Base-by-base conservation (phyloP, 2,888 invertebrate species). In the Dryomyza anilis region DNA sequence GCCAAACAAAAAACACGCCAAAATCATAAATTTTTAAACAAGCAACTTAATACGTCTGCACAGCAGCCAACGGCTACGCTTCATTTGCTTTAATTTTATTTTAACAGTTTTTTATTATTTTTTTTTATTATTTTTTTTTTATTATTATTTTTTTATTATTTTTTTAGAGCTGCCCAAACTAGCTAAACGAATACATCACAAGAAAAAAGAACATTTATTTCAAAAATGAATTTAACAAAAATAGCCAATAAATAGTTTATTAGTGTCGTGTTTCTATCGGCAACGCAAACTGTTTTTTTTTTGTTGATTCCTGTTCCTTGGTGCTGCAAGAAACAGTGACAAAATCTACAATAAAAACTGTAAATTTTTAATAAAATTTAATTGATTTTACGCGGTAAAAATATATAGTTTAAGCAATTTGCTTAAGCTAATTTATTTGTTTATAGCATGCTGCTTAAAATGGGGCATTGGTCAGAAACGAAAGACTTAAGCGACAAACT, bases 1-100 rank as follows among this genome's bases (percentile, higher is more conserved):
- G 48, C 16, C 33, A 30, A 60, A 21, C 50, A 50, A n/a, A n/a
- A n/a, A n/a, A n/a, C n/a, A n/a, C n/a, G n/a, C n/a, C n/a, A n/a
- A 58, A 46, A 33, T 59, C 59, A 59, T 59, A 59, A 59, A 59
- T 48, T 59, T 30, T 46, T 46, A 19, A 59, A 59, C 39, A 21
- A 27, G 46, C 45, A 46, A 59, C 59, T 59, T 59, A 59, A 59
- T 59, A n/a, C n/a, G n/a, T n/a, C n/a, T n/a, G n/a, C n/a, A n/a
- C n/a, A n/a, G n/a, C n/a, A n/a, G n/a, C n/a, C n/a, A n/a, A n/a
- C n/a, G n/a, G n/a, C n/a, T n/a, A n/a, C n/a, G n/a, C n/a, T n/a
- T n/a, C n/a, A n/a, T n/a, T n/a, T n/a, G n/a, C n/a, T n/a, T n/a
- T n/a, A n/a, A n/a, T n/a, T n/a, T n/a, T n/a, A n/a, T n/a, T n/a